Percentiles rank a stretch among this genome's conserved stretches.
Conservation (phyloP, 1,140 invertebrate genomes). For the Heliconius eleuchia region DNA sequence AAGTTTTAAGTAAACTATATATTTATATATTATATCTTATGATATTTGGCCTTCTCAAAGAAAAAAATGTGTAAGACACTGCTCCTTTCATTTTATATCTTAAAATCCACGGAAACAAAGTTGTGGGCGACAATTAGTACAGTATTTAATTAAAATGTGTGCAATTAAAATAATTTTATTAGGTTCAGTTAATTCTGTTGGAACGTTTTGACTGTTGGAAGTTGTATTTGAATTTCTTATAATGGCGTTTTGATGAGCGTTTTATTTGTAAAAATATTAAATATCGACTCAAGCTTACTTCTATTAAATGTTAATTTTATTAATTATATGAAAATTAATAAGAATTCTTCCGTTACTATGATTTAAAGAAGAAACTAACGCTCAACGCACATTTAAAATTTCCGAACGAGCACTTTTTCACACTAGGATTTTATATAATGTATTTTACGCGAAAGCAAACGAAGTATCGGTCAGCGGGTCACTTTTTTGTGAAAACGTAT, state of each 20-base stretch:
- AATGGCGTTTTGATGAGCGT: background rate
- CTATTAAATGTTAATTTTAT: background rate
- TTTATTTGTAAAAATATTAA: background rate
- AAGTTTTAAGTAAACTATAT: too few species aligned
- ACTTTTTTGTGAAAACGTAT: too few species aligned
- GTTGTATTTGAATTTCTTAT: background rate
- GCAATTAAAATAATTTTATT: slow-evolving; percentile 7
- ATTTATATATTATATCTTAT: too few species aligned
- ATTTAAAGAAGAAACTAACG: too few species aligned
- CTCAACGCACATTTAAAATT: too few species aligned
- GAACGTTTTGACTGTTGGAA: background rate
- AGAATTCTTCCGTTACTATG: too few species aligned
- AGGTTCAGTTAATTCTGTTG: background rate
- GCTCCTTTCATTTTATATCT: background rate
- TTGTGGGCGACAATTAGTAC: too few species aligned
- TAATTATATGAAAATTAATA: background rate
- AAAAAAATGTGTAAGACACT: too few species aligned
- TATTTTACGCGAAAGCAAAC: background rate
- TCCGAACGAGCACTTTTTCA: too few species aligned
- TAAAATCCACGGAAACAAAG: background rate
- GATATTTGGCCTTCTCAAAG: too few species aligned
- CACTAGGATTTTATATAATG: background rate
- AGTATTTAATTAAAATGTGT: background rate
- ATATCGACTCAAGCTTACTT: background rate
- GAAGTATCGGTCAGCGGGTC: too few species aligned